Percentiles rank a stretch among this genome's conserved stretches.
These are phyloP conservation scores for Eupithecia subumbrata DNA, from an alignment of 2,888 invertebrate species.

Conservation along the genomic window DNA sequence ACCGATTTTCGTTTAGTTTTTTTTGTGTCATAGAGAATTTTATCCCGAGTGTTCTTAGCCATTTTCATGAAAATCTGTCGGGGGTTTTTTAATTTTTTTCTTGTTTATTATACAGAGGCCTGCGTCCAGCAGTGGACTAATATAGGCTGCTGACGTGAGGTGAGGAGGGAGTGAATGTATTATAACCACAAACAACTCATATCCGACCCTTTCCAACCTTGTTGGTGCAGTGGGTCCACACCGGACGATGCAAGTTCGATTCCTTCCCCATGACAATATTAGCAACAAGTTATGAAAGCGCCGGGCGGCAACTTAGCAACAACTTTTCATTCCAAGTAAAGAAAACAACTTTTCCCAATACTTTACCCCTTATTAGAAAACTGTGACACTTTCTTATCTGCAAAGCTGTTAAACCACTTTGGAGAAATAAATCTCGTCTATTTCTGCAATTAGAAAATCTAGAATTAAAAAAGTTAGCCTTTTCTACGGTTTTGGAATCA, in stretches of 20 bases:
- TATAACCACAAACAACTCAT: too few relatives aligned
- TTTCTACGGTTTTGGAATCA: background rate
- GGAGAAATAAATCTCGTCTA: slow-evolving; percentile 12
- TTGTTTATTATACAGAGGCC: too few relatives aligned
- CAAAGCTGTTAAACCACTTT: slow-evolving; percentile 14
- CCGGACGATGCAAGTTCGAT: background rate
- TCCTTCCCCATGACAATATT: background rate
- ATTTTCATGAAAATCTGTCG: too few relatives aligned
- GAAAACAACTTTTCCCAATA: slow-evolving; percentile 14
- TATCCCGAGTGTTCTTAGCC: too few relatives aligned
- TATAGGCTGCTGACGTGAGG: too few relatives aligned
- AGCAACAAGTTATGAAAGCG: slow-evolving; percentile 1
- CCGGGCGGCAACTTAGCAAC: background rate
- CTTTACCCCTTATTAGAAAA: slow-evolving; percentile 19
- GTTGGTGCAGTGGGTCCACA: background rate
- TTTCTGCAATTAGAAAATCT: slow-evolving; percentile 36
- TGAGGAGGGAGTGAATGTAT: too few relatives aligned
- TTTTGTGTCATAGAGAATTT: too few relatives aligned
- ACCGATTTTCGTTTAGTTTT: too few relatives aligned
- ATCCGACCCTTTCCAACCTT: too few relatives aligned
- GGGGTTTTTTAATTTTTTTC: too few relatives aligned
- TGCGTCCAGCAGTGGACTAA: too few relatives aligned
- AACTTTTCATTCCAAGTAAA: slow-evolving; percentile 21
- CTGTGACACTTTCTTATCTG: slow-evolving; percentile 34
- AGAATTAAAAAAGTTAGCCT: slow-evolving; percentile 3